Conservation (phyloP, 2,888 invertebrate species). For the Sepioteuthis lessoniana region DNA sequence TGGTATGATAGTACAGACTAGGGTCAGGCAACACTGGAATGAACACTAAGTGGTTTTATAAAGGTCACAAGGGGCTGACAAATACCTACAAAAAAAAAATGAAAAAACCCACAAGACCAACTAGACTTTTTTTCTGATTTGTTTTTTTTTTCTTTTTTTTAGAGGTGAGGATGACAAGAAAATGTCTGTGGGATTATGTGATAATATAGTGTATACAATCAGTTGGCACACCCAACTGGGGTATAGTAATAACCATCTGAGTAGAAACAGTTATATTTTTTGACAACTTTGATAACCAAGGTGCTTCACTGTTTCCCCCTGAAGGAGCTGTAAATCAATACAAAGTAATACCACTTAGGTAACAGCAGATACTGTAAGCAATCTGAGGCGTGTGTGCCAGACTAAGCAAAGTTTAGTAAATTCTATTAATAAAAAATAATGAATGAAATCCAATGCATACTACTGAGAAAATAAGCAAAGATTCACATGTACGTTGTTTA, state of each 20-base stretch:
- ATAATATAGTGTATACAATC: not conserved
- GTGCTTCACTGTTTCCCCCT: no score
- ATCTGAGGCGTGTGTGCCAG: no score
- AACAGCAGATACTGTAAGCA: no score
- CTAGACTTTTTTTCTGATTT: not conserved
- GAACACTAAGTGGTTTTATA: not conserved
- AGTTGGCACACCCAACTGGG: not conserved
- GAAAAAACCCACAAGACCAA: not conserved
- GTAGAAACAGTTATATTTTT: not conserved
- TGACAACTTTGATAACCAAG: not conserved
- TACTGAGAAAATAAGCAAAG: no score
- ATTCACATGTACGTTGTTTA: no score
- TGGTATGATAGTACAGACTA: not conserved
- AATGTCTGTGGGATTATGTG: not conserved
- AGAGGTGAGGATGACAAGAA: not conserved
- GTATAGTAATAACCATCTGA: no score
- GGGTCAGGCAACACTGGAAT: not conserved
- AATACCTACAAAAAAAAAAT: not conserved
- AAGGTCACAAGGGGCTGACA: not conserved
- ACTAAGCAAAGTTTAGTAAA: no score
- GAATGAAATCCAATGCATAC: no score
- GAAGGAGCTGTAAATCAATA: no score
- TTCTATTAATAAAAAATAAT: no score
- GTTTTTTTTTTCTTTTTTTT: not conserved
- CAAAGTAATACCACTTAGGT: no score